Percentiles rank a stretch among this genome's conserved stretches.
phyloP scores from a whole-genome alignment of 2,888 invertebrate genomes.

The Nemurella pictetii region DNA sequence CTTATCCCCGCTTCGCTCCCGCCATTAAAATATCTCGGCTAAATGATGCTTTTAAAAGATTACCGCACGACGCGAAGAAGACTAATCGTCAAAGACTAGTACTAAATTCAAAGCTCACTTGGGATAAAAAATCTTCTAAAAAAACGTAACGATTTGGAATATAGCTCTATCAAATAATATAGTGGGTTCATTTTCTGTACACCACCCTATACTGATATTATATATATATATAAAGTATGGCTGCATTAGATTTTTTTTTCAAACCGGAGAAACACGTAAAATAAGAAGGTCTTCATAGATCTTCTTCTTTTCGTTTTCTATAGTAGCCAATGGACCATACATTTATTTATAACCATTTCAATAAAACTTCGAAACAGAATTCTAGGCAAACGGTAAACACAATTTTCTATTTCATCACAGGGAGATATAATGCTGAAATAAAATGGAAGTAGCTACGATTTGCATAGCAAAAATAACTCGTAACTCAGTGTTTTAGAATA shows the following conservation, averaged over 20 bases:
- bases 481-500: background rate
- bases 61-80: background rate
- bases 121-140: background rate
- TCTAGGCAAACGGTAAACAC: background rate
- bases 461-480: background rate
- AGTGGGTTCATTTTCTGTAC: background rate
- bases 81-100: conserved; percentile 6
- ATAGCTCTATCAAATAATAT: no score
- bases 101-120: conserved; percentile 1
- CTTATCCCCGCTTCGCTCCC: background rate
- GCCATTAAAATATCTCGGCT: conserved; percentile 6
- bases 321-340: background rate
- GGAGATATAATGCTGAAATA: background rate
- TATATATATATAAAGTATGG: no score
- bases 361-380: background rate
- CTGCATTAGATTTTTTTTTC: no score
- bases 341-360: background rate
- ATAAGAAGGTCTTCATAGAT: background rate
- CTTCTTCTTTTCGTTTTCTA: background rate
- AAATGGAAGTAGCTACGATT: background rate
- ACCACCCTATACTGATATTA: no score
- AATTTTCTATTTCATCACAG: no score
- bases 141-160: background rate
- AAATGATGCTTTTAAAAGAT: conserved; percentile 12
- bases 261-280: background rate